These are phyloP conservation scores for Trachythela sp. DNA, from an alignment of 64 coral and sea anemone genomes.

Conservation along the genomic window DNA sequence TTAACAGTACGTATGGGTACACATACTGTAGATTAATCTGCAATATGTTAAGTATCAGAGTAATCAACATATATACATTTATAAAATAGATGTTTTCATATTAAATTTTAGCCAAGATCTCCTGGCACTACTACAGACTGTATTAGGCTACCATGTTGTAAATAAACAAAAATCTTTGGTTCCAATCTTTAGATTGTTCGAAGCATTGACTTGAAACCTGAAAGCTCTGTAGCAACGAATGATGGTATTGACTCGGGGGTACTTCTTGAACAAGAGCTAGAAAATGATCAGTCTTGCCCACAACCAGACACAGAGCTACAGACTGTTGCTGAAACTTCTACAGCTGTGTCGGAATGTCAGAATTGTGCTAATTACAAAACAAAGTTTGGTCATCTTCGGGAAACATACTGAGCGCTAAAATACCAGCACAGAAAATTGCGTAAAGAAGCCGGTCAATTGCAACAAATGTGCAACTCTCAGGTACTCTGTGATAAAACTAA, in stretches of 20 bases:
- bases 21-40: neutral
- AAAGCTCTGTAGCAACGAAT: neutral
- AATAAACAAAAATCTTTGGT: neutral
- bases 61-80: neutral
- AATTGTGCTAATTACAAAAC: neutral
- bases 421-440: neutral
- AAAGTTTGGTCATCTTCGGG: neutral
- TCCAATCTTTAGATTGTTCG: conserved; percentile 3
- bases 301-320: conserved; percentile 5
- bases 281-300: neutral
- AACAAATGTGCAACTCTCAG: conserved; percentile 4
- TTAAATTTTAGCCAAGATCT: too few species aligned
- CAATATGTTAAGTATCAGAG: neutral
- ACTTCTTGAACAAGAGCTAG: neutral
- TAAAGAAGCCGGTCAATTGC: neutral
- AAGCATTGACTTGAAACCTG: conserved; percentile 6
- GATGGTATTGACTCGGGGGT: neutral
- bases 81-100: too few species aligned
- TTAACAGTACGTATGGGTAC: neutral
- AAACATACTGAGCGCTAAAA: neutral
- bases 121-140: neutral
- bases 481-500: neutral
- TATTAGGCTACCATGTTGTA: neutral
- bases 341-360: neutral
- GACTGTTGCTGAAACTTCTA: too few species aligned